Base-by-base conservation (phyloP, 2,888 invertebrate genomes). In the Calameuta idolon region DNA sequence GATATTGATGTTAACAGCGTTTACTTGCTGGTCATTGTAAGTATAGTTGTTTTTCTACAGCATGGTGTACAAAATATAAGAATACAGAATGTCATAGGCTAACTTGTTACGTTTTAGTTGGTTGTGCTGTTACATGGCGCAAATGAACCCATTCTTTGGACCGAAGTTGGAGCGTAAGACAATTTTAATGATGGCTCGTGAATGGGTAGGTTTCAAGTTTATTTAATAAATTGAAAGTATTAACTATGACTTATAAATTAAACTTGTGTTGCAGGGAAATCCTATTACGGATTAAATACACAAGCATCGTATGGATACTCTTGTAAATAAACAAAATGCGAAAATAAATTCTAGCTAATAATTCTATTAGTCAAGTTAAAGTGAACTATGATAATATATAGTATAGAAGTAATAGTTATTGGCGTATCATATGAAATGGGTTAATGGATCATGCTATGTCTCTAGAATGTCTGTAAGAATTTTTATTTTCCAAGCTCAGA, bases 141-240 rank as follows among this genome's bases (percentile, higher is more conserved):
- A 98, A 92, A 97, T 98, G 97, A 98, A 98, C 92, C 98, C 98
- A 0, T 92, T 98, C 77, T 95, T 98, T 83, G 98, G 97, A 37
- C 98, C 97, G 76, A 95, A 95, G 92, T 92, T 98, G 9, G 93
- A 93, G 85, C 94, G 94, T 84, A 93, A 94, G 71, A 95, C 96
- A 0, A 92, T 97, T 78, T 93, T 96, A 82, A 94, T 97, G 90
- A 96, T 97, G 92, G 94, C 96, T n/a, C 93, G 93, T 80, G 94
- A 95, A 92, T 97, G 97, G 97, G 96, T 96, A 93, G 93, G 92
- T 85, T 34, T 69, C 71, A 12, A 33, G 9, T 30, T 12, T 76
- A 76, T 69, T 76, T 35, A 15, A 75, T 68, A 69, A 55, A 55
- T 5, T 55, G 9, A 23, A 15, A 5, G 15, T 5, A 55, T 76